These are phyloP conservation scores for Willowsia nigromaculata DNA, from an alignment of 2,888 invertebrate species.

Conservation along the genomic window DNA sequence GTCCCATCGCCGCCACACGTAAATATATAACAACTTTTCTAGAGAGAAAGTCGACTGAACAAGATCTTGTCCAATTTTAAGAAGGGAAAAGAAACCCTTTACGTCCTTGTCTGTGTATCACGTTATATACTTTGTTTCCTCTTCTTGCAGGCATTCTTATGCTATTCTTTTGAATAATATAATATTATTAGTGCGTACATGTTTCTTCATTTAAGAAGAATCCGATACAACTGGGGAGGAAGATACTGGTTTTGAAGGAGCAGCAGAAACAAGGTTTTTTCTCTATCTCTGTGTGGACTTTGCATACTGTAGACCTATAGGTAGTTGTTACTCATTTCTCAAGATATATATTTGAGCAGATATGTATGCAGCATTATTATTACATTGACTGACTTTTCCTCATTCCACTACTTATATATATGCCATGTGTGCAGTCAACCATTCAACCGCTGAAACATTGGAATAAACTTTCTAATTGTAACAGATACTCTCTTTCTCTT, in stretches of 20 bases:
- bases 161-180: slow-evolving; percentile 42
- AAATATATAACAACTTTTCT: slow-evolving; percentile 40
- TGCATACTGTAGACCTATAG: not conserved
- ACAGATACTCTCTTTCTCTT: slow-evolving; percentile 56
- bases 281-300: not conserved
- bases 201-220: slow-evolving; percentile 47
- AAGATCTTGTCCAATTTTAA: slow-evolving; percentile 27
- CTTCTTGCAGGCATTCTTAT: not conserved
- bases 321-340: not conserved
- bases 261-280: slow-evolving; percentile 7
- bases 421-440: slow-evolving; percentile 48
- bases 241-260: slow-evolving; percentile 31
- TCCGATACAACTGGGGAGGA: slow-evolving; percentile 34
- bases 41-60: slow-evolving; percentile 8
- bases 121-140: not conserved
- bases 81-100: slow-evolving; percentile 7
- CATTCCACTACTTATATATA: not conserved
- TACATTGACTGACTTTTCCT: slow-evolving; percentile 66
- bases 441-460: slow-evolving; percentile 62
- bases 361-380: slow-evolving; percentile 24
- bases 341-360: not conserved
- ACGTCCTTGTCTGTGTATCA: not conserved
- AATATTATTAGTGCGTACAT: slow-evolving; percentile 48
- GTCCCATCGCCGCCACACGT: slow-evolving; percentile 14
- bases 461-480: slow-evolving; percentile 72